Percentiles rank a stretch among this genome's conserved stretches.
Evolutionary conservation across 2,888 invertebrate genomes (phyloP).

Genomic region (Pandemis corylana): DNA sequence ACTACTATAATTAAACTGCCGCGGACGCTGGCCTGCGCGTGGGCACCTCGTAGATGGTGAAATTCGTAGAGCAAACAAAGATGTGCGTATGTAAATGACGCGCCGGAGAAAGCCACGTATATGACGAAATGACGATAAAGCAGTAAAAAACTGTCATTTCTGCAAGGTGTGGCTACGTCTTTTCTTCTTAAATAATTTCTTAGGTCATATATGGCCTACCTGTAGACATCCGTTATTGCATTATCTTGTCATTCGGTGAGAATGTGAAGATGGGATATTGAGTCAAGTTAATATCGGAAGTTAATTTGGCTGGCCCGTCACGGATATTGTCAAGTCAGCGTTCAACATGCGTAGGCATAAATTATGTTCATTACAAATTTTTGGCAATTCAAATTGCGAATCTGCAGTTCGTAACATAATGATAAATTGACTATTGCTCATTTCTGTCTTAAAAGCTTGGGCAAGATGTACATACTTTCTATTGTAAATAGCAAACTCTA

Average conservation of each 20-base stretch:
- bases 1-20: conserved; percentile 46
- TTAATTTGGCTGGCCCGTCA: conserved; percentile 15
- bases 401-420: not conserved
- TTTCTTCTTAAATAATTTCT: conserved; percentile 40
- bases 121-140: conserved; percentile 73
- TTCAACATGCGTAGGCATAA: conserved; percentile 3
- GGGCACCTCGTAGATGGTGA: conserved; percentile 60
- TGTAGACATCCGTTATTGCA: conserved; percentile 20
- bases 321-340: not conserved
- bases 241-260: conserved; percentile 26
- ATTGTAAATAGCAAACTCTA: conserved; percentile 2
- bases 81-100: conserved; percentile 75
- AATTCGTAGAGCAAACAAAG: conserved; percentile 78
- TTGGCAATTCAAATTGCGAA: conserved; percentile 6
- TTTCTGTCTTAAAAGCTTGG: not conserved
- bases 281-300: conserved; percentile 6
- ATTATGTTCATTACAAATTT: conserved; percentile 15
- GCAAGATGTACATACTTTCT: not conserved
- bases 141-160: conserved; percentile 62
- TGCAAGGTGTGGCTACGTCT: conserved; percentile 56
- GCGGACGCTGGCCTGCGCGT: conserved; percentile 40
- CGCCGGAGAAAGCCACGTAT: conserved; percentile 72
- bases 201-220: conserved; percentile 23
- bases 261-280: not conserved
- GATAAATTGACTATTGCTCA: not conserved